Conservation (phyloP, 2,113 vertebrate species). For the Holacanthus passer region DNA sequence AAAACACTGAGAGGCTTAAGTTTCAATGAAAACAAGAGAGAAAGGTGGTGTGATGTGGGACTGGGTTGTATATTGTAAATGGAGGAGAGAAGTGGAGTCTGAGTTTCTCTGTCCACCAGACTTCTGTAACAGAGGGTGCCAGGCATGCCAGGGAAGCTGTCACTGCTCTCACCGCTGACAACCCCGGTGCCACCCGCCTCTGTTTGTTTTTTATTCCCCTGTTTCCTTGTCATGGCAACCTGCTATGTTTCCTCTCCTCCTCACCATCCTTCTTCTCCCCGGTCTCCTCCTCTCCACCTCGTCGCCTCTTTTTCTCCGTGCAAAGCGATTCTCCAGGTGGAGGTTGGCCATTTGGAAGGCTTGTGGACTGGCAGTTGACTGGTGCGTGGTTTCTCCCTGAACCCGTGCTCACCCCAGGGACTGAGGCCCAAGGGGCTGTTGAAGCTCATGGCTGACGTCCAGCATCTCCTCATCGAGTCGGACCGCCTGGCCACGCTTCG, state of each 20-base stretch:
- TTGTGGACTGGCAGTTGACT: conserved; percentile 74
- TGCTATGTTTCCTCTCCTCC: conserved; percentile 61
- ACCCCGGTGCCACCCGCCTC: conserved; percentile 70
- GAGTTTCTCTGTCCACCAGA: conserved; percentile 57
- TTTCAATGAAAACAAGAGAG: conserved; percentile 56
- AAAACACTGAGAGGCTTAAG: conserved; percentile 34
- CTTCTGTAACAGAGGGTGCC: conserved; percentile 49
- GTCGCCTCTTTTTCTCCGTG: conserved; percentile 56
- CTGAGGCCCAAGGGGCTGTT: conserved; percentile 65
- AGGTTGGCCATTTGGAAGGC: conserved; percentile 64
- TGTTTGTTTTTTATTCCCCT: conserved; percentile 80
- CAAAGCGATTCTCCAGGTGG: conserved; percentile 81
- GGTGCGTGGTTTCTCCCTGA: conserved; percentile 72
- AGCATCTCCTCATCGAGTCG: conserved; percentile 67
- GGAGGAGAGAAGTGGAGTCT: conserved; percentile 3
- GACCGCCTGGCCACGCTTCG: conserved; percentile 47
- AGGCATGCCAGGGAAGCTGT: conserved; percentile 74
- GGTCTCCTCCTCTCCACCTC: conserved; percentile 62
- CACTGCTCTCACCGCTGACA: conserved; percentile 69
- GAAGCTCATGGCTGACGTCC: conserved; percentile 64
- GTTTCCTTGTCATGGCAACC: conserved; percentile 81
- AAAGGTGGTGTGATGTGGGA: conserved; percentile 10
- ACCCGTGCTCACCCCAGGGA: conserved; percentile 69
- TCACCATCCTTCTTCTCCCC: conserved; percentile 61
- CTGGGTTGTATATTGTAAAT: conserved; percentile 31